phyloP scores from a whole-genome alignment of 1,140 invertebrate species.

The Atta colombica region DNA sequence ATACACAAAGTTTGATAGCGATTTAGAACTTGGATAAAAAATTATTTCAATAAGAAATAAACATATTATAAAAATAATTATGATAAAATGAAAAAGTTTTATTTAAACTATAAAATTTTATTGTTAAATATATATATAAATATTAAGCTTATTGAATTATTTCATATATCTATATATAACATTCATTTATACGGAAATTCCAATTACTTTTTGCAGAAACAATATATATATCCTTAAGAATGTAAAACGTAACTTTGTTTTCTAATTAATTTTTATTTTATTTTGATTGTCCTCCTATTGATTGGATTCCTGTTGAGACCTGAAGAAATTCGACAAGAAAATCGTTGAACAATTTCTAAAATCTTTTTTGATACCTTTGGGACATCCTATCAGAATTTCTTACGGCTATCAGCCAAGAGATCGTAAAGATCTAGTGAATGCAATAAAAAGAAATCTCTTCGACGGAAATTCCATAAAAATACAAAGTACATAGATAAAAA shows the following conservation, averaged over 20 bases:
- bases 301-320: not conserved
- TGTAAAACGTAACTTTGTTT: not conserved
- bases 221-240: too few species aligned
- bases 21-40: too few species aligned
- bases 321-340: not conserved
- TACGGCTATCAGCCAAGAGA: not conserved
- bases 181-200: too few species aligned
- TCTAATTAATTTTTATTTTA: constrained; percentile 4
- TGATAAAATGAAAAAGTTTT: too few species aligned
- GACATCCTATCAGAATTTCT: constrained; percentile 22
- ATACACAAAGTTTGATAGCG: too few species aligned
- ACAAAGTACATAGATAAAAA: constrained; percentile 32
- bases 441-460: constrained; percentile 35
- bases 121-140: too few species aligned
- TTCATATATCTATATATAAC: too few species aligned
- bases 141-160: too few species aligned
- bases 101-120: too few species aligned
- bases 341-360: constrained; percentile 1
- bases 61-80: too few species aligned
- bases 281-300: not conserved
- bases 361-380: not conserved
- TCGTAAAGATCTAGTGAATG: not conserved
- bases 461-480: constrained; percentile 44
- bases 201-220: too few species aligned
- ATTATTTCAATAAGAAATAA: too few species aligned